These are phyloP conservation scores for Himantopus leucocephalus DNA, from an alignment of 2,113 vertebrate species.

Conservation along the genomic window DNA sequence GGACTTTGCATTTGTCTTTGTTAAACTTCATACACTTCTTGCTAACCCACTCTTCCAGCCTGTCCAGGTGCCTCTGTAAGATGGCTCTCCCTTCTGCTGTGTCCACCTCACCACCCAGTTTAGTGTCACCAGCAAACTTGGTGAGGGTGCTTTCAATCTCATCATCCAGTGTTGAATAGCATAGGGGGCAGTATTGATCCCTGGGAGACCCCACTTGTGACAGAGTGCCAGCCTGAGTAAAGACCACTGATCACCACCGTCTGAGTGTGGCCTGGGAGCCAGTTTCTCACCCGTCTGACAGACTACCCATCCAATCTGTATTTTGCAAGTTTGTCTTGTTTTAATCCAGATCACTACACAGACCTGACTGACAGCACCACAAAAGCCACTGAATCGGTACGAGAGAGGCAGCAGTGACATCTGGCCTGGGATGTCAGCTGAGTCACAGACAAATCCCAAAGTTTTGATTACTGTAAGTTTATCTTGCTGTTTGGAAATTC, in stretches of 20 bases:
- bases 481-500: neutral
- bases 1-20: neutral
- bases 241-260: neutral
- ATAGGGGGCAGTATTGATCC: rapidly evolving
- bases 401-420: neutral
- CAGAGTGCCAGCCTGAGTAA: neutral
- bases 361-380: neutral
- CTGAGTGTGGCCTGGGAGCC: neutral
- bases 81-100: neutral
- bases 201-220: neutral
- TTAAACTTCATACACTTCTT: neutral
- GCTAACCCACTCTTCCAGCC: neutral
- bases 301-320: neutral
- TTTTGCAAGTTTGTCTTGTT: neutral
- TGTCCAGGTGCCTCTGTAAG: neutral
- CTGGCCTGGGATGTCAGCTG: neutral
- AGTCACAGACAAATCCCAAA: neutral
- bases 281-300: neutral
- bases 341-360: neutral
- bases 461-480: neutral
- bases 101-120: neutral
- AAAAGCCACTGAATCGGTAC: neutral
- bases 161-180: neutral
- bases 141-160: neutral
- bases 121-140: neutral